Percentiles rank a stretch among this genome's conserved stretches.
Evolutionary conservation across 2,888 invertebrate species (phyloP).

Genomic region (Coleophora flavipennella): DNA sequence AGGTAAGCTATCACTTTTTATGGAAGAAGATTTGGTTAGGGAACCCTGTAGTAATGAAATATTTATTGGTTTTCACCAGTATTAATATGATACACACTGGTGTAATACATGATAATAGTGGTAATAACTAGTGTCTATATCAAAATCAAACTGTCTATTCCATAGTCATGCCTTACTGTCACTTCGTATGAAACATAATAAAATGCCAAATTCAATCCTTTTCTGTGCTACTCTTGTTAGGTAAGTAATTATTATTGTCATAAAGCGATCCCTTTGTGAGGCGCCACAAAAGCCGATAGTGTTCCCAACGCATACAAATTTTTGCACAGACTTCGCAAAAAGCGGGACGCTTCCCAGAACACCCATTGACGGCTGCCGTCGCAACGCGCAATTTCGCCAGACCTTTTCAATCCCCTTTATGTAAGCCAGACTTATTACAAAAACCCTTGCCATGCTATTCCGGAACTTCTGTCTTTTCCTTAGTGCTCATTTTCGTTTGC

Average conservation of each 20-base stretch:
- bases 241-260: slow-evolving; percentile 25
- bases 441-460: slow-evolving; percentile 14
- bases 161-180: no score
- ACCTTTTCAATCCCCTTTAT: slow-evolving; percentile 63
- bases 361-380: slow-evolving; percentile 51
- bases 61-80: no score
- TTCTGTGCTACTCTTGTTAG: slow-evolving; percentile 18
- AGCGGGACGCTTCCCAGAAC: slow-evolving; percentile 55
- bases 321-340: slow-evolving; percentile 58
- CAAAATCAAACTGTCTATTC: no score
- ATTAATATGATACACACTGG: no score
- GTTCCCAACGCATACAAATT: slow-evolving; percentile 40
- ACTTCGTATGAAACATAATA: no score
- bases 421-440: slow-evolving; percentile 57
- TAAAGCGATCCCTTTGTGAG: slow-evolving; percentile 7
- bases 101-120: no score
- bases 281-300: slow-evolving; percentile 34
- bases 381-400: slow-evolving; percentile 61
- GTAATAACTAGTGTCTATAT: no score
- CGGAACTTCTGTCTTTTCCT: not conserved
- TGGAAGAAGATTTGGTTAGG: no score
- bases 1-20: no score
- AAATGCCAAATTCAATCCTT: slow-evolving; percentile 6
- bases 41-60: no score
- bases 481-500: slow-evolving; percentile 20